phyloP scores from a whole-genome alignment of 2,113 vertebrate genomes.

The Calidris pugnax region DNA sequence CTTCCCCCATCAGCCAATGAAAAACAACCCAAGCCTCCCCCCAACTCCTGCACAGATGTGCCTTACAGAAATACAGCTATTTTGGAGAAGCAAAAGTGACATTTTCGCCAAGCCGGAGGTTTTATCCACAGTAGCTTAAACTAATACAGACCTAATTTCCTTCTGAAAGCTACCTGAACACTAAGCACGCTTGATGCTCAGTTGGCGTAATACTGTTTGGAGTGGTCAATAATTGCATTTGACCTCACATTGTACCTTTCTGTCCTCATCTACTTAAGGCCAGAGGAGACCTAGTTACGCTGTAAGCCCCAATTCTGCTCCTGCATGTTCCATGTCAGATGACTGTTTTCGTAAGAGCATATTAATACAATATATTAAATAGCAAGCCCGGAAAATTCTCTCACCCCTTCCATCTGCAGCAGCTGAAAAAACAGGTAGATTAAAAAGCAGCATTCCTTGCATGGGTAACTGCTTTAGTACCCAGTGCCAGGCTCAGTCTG shows the following conservation, averaged over 20 bases:
- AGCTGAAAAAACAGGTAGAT: conserved; percentile 31
- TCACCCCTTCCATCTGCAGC: neutral
- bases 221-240: neutral
- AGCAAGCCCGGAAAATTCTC: neutral
- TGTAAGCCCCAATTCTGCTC: neutral
- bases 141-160: neutral
- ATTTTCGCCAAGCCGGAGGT: neutral
- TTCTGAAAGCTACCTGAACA: conserved; percentile 11
- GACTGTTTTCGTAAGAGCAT: neutral
- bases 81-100: conserved; percentile 7
- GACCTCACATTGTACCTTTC: neutral
- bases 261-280: neutral
- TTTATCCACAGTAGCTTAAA: conserved; percentile 7
- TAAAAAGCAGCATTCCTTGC: neutral
- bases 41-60: neutral
- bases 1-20: conserved; percentile 31
- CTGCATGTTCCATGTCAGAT: neutral
- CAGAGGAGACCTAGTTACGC: neutral
- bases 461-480: neutral
- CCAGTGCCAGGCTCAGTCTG: neutral
- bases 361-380: neutral
- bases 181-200: neutral
- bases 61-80: neutral
- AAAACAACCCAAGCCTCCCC: neutral
- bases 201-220: neutral